These are phyloP conservation scores for cat (Felis catus) DNA, from an alignment of 2,113 vertebrate species.

Conservation along the genomic window DNA sequence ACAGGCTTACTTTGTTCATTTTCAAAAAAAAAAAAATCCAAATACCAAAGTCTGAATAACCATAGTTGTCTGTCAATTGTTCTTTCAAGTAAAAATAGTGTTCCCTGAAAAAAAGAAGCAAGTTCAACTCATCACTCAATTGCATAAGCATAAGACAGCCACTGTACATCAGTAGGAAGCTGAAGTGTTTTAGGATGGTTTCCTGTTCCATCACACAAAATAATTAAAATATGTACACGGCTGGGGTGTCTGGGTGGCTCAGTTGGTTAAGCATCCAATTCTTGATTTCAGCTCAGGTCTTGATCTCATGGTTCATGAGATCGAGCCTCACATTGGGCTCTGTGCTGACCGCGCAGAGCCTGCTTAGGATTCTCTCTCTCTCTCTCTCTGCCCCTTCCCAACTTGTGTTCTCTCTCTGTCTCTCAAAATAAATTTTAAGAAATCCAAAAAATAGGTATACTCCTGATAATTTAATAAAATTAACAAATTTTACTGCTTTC, in stretches of 20 bases:
- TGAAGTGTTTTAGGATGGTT: neutral
- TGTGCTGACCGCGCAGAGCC: no score
- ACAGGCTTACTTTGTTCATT: constrained; percentile 50
- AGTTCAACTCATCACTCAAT: neutral
- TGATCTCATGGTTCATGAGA: no score
- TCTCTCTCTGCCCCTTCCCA: no score
- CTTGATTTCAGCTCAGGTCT: no score
- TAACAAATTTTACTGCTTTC: neutral
- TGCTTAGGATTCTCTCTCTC: no score
- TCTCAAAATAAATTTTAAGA: no score
- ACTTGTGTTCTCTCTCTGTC: no score
- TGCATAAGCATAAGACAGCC: neutral
- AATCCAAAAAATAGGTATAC: no score
- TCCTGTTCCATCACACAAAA: neutral
- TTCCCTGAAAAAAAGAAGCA: neutral
- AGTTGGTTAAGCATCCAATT: no score
- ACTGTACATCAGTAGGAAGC: neutral
- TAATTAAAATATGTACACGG: neutral
- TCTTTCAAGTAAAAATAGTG: constrained; percentile 49
- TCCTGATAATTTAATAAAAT: neutral
- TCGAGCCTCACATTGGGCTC: no score
- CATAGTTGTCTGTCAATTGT: constrained; percentile 37
- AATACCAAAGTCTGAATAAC: constrained; percentile 31
- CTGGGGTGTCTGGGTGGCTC: no score
- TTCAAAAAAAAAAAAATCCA: neutral